A percentile compares a stretch with the other conserved stretches of the same genome.
Conservation (phyloP, 2,797 vertebrate genomes). For the Numenius phaeopus region DNA sequence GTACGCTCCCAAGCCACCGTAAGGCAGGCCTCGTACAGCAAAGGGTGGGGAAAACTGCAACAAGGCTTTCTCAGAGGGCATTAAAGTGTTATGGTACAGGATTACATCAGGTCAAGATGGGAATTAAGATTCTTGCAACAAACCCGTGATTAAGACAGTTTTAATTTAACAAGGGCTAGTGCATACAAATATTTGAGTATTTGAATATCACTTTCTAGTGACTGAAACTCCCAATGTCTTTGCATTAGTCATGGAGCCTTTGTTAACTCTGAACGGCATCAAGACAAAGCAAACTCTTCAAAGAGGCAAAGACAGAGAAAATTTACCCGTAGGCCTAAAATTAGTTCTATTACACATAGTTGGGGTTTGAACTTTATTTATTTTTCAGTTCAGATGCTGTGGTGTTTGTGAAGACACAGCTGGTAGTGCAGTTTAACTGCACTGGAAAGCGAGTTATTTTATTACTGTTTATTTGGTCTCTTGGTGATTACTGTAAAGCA, state of each 20-base stretch:
- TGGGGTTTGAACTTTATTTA: not conserved
- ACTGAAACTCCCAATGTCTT: not conserved
- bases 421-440: not conserved
- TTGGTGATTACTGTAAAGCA: not conserved
- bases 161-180: not conserved
- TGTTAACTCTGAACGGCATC: not conserved
- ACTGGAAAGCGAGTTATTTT: not conserved
- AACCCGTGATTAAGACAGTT: not conserved
- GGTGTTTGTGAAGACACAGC: not conserved
- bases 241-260: not conserved
- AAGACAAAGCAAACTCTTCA: not conserved
- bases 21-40: not conserved
- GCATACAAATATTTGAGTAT: not conserved
- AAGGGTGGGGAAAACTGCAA: not conserved
- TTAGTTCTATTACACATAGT: not conserved
- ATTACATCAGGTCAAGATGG: not conserved
- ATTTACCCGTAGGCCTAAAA: not conserved
- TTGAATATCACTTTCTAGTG: not conserved
- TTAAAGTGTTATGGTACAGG: not conserved
- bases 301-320: not conserved
- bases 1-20: not conserved
- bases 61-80: not conserved
- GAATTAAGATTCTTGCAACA: constrained; percentile 5
- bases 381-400: not conserved
- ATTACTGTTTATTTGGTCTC: not conserved